Evolutionary conservation across 2,888 invertebrate species (phyloP).

Genomic region (Drosophila parthenogenetica): DNA sequence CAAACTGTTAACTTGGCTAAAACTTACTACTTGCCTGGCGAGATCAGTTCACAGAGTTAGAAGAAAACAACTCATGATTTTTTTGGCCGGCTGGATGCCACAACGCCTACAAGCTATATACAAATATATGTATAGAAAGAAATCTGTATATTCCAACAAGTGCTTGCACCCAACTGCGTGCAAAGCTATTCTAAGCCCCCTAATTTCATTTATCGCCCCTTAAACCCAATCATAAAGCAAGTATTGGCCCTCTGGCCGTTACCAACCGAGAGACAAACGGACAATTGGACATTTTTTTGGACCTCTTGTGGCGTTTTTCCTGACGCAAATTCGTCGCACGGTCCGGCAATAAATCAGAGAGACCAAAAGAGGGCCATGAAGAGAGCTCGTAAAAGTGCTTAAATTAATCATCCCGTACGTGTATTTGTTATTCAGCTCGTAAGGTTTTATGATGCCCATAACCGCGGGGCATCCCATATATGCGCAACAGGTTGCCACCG

Average conservation of each 20-base stretch:
- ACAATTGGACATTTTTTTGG: conserved; percentile 2
- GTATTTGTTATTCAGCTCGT: conserved; percentile 81
- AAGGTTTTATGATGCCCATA: conserved; percentile 62
- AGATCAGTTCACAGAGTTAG: conserved; percentile 23
- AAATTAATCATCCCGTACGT: conserved; percentile 85
- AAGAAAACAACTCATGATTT: conserved; percentile 25
- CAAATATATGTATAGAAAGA: neutral
- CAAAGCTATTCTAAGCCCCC: conserved; percentile 35
- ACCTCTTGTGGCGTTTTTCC: conserved; percentile 42
- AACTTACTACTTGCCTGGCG: conserved; percentile 1
- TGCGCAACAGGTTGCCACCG: conserved; percentile 77
- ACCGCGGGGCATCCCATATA: conserved; percentile 51
- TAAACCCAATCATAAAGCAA: conserved; percentile 62
- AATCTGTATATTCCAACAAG: conserved; percentile 13
- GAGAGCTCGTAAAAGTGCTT: conserved; percentile 84
- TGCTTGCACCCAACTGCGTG: conserved; percentile 35
- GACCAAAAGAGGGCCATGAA: conserved; percentile 78
- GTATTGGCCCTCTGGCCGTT: conserved; percentile 1
- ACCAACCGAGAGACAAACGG: neutral
- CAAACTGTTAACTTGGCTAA: conserved; percentile 19
- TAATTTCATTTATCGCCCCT: conserved; percentile 72
- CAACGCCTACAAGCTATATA: conserved; percentile 37
- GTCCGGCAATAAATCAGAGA: conserved; percentile 83
- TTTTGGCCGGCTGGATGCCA: conserved; percentile 1
- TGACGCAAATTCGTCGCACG: conserved; percentile 69